Conservation (phyloP, 2,888 invertebrate species). For the Coremacera marginata region DNA sequence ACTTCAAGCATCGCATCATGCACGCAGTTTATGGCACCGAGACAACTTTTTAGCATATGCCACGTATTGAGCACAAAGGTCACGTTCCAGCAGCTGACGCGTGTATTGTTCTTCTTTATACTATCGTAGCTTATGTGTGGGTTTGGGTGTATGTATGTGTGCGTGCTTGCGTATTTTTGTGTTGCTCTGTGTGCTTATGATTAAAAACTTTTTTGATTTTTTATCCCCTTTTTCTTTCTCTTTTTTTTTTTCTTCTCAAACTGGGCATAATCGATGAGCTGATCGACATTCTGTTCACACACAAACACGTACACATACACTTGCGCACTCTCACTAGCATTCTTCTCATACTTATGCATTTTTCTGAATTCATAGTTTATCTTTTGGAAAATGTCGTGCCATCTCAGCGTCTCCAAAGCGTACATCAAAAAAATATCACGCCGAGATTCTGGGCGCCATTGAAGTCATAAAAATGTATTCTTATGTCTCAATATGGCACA, state of each 20-base stretch:
- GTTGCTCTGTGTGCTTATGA: background rate
- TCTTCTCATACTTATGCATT: background rate
- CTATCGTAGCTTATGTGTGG: background rate
- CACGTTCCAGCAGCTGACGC: slow-evolving; percentile 18
- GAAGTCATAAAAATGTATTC: slow-evolving; percentile 49
- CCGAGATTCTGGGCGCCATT: slow-evolving; percentile 51
- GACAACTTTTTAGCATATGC: slow-evolving; percentile 23
- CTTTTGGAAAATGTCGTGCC: background rate
- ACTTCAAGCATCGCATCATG: background rate
- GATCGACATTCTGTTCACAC: background rate
- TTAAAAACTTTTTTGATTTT: background rate
- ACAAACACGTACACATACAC: background rate
- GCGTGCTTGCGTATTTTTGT: background rate
- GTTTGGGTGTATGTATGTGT: background rate
- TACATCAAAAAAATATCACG: slow-evolving; percentile 19
- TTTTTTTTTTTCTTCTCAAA: background rate
- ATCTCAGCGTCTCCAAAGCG: slow-evolving; percentile 5
- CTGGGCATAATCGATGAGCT: slow-evolving; percentile 17
- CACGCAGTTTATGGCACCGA: slow-evolving; percentile 12
- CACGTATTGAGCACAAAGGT: slow-evolving; percentile 25
- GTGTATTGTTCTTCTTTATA: background rate
- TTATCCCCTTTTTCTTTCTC: background rate
- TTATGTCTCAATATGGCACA: slow-evolving; percentile 3
- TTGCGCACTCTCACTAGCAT: background rate
- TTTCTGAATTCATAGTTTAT: background rate